A percentile compares a stretch with the other conserved stretches of the same genome.
Evolutionary conservation across 2,113 vertebrate genomes (phyloP).

Genomic region (Lucifuga dentata): DNA sequence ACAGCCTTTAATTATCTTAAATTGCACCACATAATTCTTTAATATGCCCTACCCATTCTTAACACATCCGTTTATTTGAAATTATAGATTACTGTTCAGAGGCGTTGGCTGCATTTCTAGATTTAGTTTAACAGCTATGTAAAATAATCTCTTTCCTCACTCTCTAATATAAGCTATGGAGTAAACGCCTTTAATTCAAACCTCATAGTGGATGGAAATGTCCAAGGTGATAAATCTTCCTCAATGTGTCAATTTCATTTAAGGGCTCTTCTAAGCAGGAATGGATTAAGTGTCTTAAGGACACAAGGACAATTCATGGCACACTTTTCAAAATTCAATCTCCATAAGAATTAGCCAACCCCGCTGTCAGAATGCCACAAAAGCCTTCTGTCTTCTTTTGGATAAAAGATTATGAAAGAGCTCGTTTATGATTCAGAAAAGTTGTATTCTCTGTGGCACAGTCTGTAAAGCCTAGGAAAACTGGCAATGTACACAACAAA

Average conservation of each 20-base stretch:
- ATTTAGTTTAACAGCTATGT: constrained; percentile 56
- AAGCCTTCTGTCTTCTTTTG: too few species aligned
- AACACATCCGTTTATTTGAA: constrained; percentile 46
- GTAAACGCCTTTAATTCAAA: constrained; percentile 32
- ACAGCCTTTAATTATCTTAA: constrained; percentile 63
- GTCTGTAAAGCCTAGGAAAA: too few species aligned
- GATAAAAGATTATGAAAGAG: too few species aligned
- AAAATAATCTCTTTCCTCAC: constrained; percentile 18
- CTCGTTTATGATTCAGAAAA: too few species aligned
- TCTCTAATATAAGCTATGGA: constrained; percentile 12
- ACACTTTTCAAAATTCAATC: too few species aligned
- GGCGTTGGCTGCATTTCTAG: constrained; percentile 47
- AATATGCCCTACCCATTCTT: constrained; percentile 46
- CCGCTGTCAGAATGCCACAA: too few species aligned
- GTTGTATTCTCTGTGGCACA: too few species aligned
- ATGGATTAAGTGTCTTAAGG: not conserved
- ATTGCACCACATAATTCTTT: constrained; percentile 54
- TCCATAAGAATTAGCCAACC: too few species aligned
- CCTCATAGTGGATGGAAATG: constrained; percentile 13
- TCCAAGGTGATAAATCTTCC: constrained; percentile 6
- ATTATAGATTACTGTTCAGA: constrained; percentile 61
- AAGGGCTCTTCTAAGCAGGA: too few species aligned
- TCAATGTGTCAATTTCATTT: not conserved
- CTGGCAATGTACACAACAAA: too few species aligned
- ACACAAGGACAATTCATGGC: not conserved